A percentile compares a stretch with the other conserved stretches of the same genome.
Evolutionary conservation across 2,888 invertebrate genomes (phyloP).

Genomic region (Meiosimyza platycephala): DNA sequence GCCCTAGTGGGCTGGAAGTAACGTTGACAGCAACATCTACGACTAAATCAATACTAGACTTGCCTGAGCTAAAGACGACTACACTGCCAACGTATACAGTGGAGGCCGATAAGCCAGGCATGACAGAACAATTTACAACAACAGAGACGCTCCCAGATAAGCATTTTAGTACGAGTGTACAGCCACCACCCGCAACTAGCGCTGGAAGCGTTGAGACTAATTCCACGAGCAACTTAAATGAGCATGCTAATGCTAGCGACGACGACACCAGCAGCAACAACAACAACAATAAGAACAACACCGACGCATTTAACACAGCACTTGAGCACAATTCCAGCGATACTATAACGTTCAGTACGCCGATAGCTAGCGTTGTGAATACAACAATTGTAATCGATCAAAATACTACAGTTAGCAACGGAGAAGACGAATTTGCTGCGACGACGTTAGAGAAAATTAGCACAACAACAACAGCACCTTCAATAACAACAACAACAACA

Average conservation of each 20-base stretch:
- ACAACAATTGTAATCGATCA: slow-evolving; percentile 36
- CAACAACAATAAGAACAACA: slow-evolving; percentile 8
- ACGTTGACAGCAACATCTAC: slow-evolving; percentile 26
- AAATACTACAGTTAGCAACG: neutral
- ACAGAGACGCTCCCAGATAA: slow-evolving; percentile 35
- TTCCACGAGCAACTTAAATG: no score
- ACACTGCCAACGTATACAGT: slow-evolving; percentile 4
- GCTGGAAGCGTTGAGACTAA: slow-evolving; percentile 35
- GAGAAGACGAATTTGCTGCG: neutral
- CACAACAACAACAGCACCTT: slow-evolving; percentile 46
- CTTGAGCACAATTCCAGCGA: slow-evolving; percentile 48
- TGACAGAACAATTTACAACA: slow-evolving; percentile 31
- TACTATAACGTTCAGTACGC: slow-evolving; percentile 56
- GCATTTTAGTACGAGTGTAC: slow-evolving; percentile 16
- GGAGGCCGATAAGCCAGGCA: neutral
- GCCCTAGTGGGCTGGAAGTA: neutral
- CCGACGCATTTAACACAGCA: slow-evolving; percentile 40
- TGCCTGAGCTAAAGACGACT: neutral
- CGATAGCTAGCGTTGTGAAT: slow-evolving; percentile 53
- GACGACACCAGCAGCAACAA: neutral
- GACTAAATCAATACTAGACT: neutral
- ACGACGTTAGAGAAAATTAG: slow-evolving; percentile 39
- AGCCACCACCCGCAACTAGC: slow-evolving; percentile 28
- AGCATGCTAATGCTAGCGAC: slow-evolving; percentile 46
- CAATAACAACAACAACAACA: slow-evolving; percentile 42